Percentiles rank a stretch among this genome's conserved stretches.
phyloP scores from a whole-genome alignment of 2,797 vertebrate species.

The Anolis apletophallus region DNA sequence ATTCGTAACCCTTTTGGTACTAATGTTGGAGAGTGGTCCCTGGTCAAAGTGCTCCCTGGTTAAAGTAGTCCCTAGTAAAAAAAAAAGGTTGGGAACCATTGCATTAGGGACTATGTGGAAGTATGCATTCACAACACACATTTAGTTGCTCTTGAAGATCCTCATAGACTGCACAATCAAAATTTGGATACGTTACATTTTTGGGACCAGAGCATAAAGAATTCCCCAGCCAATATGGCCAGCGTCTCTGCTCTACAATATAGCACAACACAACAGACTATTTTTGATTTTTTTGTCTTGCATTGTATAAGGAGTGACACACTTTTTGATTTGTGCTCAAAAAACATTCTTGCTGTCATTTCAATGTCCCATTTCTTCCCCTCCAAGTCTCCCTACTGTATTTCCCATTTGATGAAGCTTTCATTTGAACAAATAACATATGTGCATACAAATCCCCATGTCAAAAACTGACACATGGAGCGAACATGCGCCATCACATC shows the following conservation, averaged over 20 bases:
- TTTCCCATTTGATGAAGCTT: slow-evolving; percentile 59
- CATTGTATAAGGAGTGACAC: slow-evolving; percentile 50
- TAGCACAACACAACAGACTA: background rate
- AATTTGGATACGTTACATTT: background rate
- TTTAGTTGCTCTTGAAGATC: background rate
- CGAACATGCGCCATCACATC: slow-evolving; percentile 60
- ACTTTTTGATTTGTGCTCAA: slow-evolving; percentile 39
- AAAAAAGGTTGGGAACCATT: no score
- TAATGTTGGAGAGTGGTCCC: no score
- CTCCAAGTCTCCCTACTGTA: slow-evolving; percentile 35
- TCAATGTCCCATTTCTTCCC: slow-evolving; percentile 38
- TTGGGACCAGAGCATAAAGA: background rate
- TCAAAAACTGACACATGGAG: slow-evolving; percentile 59
- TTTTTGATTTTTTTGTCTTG: slow-evolving; percentile 37
- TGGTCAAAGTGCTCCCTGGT: no score
- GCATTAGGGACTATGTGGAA: no score
- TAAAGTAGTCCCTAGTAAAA: no score
- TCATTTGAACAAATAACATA: slow-evolving; percentile 72
- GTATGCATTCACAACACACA: background rate
- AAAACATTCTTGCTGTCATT: slow-evolving; percentile 57
- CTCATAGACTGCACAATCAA: background rate
- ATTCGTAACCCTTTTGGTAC: no score
- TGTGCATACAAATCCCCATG: slow-evolving; percentile 65
- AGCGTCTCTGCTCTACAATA: background rate
- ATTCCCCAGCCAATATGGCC: background rate